A percentile compares a stretch with the other conserved stretches of the same genome.
Conservation (phyloP, 2,888 invertebrate genomes). For the Dexiosoma caninum region DNA sequence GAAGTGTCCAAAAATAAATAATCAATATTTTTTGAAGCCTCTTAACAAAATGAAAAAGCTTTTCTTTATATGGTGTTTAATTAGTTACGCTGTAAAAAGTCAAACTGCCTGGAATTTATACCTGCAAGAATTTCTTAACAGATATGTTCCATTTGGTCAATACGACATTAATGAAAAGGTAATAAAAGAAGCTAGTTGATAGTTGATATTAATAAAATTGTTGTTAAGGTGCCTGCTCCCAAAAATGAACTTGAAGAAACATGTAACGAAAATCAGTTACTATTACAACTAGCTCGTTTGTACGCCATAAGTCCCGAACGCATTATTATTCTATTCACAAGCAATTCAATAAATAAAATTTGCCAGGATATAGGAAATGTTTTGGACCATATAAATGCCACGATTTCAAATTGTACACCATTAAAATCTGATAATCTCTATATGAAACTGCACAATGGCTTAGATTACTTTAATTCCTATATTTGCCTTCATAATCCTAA, state of each 20-base stretch:
- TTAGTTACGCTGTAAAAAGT: background rate
- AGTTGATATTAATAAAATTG: no score
- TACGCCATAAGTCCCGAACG: slow-evolving; percentile 80
- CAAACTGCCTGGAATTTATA: background rate
- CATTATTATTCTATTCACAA: slow-evolving; percentile 78
- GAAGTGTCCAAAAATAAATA: background rate
- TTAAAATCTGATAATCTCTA: slow-evolving; percentile 78
- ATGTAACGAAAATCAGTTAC: slow-evolving; percentile 78
- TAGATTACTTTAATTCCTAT: slow-evolving; percentile 76
- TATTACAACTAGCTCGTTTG: slow-evolving; percentile 79
- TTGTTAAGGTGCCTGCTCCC: background rate
- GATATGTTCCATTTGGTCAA: background rate
- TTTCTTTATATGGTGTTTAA: background rate
- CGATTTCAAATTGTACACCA: slow-evolving; percentile 76
- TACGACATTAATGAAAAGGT: slow-evolving; percentile 1
- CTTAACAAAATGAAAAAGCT: background rate
- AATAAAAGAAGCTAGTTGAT: background rate
- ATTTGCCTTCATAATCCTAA: slow-evolving; percentile 73
- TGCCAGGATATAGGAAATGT: slow-evolving; percentile 70
- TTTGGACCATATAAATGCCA: slow-evolving; percentile 75
- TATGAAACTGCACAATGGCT: slow-evolving; percentile 77
- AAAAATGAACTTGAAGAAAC: slow-evolving; percentile 36
- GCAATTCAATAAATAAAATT: slow-evolving; percentile 73
- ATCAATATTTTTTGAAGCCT: background rate
- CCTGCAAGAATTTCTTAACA: slow-evolving; percentile 11